Base-by-base conservation (phyloP, 37 sponge, comb jelly and placozoan species). In the Aplysina aerophoba region DNA sequence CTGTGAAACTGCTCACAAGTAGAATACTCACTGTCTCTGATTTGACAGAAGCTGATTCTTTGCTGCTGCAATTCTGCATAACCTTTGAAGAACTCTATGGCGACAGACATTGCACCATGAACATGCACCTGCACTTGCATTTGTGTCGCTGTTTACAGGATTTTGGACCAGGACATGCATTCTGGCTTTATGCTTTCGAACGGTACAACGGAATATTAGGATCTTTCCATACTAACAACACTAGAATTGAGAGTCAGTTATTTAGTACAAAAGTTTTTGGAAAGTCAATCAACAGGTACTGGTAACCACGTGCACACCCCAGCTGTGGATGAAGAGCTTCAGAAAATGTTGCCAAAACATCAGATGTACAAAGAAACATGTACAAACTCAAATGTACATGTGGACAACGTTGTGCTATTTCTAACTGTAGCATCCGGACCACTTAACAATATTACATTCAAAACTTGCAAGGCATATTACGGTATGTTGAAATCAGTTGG, bases 181-280 rank as follows among this genome's bases (percentile, higher is more conserved):
- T 85, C 54, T 90, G 90, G 90, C 73, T 77, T 54, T 85, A 59
- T 69, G 57, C 85, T 35, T 89, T 85, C 36, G 90, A 89, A 59
- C n/a, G 85, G 21, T 88, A 38, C 34, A 89, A 89, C 85, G 90
- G 90, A 14, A 71, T 89, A 28, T 38, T 89, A 11, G 90, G 90
- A 53, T 65, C 90, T 0, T 57, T 55, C 34, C 71, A 37, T 4
- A 89, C 82, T 5, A 89, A 89, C 58, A 68, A 67, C 28, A 80
- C 68, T 59, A 19, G 81, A 12, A 41, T 89, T 20, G 85, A 89
- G 37, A 20, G 37, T 33, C 90, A 89, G 61, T 37, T n/a, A n/a
- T n/a, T n/a, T 89, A 33, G 67, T 89, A 71, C 37, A 41, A 25
- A 84, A 79, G 30, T 89, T 89, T 66, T n/a, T n/a, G n/a, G n/a